Evolutionary conservation across 2,888 invertebrate genomes (phyloP).

Genomic region (Hirtodrosophila duncani): DNA sequence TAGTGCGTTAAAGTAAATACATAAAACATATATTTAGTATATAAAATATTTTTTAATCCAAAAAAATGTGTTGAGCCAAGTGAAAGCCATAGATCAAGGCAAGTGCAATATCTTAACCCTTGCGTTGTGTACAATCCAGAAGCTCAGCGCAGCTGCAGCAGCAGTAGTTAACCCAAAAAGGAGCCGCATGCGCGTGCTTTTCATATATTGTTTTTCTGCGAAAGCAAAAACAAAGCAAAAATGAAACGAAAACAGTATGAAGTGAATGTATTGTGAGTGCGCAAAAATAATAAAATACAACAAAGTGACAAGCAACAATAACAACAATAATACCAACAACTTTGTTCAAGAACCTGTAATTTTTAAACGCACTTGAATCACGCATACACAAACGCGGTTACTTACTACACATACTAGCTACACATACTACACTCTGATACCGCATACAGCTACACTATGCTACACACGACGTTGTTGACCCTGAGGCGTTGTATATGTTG

Average conservation of each 20-base stretch:
- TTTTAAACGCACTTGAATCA: slow-evolving; percentile 45
- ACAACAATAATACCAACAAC: slow-evolving; percentile 12
- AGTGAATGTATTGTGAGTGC: slow-evolving; percentile 34
- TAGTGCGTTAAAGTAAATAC: too few species aligned
- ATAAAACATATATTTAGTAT: too few species aligned
- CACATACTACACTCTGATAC: neutral
- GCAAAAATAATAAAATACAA: slow-evolving; percentile 18
- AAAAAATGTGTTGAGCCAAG: too few species aligned
- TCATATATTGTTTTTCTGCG: neutral
- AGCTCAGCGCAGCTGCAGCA: too few species aligned
- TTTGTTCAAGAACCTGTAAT: slow-evolving; percentile 53
- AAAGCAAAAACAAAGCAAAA: neutral
- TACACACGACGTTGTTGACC: slow-evolving; percentile 50
- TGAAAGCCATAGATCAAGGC: too few species aligned
- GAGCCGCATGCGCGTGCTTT: slow-evolving; percentile 1
- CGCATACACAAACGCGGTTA: slow-evolving; percentile 13
- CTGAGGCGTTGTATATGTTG: slow-evolving; percentile 43
- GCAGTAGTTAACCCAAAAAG: slow-evolving; percentile 9
- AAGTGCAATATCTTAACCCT: too few species aligned
- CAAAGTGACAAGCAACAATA: slow-evolving; percentile 1
- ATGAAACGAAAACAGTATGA: slow-evolving; percentile 21
- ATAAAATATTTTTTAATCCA: too few species aligned
- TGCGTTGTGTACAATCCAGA: too few species aligned
- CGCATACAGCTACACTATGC: slow-evolving; percentile 16
- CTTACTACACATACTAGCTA: neutral